Evolutionary conservation across 2,113 vertebrate species (phyloP).

Genomic region (Corynorhinus townsendii): DNA sequence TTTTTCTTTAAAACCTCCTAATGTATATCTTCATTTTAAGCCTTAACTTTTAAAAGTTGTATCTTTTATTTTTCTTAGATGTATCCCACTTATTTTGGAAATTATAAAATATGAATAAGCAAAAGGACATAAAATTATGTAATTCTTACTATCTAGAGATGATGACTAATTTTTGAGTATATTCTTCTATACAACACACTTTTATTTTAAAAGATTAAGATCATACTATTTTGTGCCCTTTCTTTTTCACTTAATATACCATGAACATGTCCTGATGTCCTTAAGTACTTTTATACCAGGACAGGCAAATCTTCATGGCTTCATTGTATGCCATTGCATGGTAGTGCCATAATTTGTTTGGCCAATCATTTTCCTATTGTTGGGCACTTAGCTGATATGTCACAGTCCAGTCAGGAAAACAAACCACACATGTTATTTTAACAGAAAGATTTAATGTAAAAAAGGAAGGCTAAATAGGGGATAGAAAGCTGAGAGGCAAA

Average conservation of each 20-base stretch:
- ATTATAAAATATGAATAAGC: constrained; percentile 14
- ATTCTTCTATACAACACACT: not conserved
- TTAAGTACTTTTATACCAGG: not conserved
- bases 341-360: not conserved
- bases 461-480: not conserved
- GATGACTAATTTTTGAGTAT: not conserved
- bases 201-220: not conserved
- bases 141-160: not conserved
- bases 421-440: not conserved
- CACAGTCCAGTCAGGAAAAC: not conserved
- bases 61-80: not conserved
- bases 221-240: not conserved
- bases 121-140: not conserved
- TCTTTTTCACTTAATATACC: not conserved
- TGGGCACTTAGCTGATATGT: not conserved
- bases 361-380: not conserved
- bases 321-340: not conserved
- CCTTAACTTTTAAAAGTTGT: not conserved
- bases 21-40: not conserved
- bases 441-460: not conserved
- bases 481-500: not conserved
- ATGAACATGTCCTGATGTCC: not conserved
- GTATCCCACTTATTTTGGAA: not conserved
- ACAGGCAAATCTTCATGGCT: not conserved
- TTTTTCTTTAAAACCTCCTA: not conserved